A percentile compares a stretch with the other conserved stretches of the same genome.
phyloP scores from a whole-genome alignment of 2,113 vertebrate genomes.

The Irena cyanogastra region DNA sequence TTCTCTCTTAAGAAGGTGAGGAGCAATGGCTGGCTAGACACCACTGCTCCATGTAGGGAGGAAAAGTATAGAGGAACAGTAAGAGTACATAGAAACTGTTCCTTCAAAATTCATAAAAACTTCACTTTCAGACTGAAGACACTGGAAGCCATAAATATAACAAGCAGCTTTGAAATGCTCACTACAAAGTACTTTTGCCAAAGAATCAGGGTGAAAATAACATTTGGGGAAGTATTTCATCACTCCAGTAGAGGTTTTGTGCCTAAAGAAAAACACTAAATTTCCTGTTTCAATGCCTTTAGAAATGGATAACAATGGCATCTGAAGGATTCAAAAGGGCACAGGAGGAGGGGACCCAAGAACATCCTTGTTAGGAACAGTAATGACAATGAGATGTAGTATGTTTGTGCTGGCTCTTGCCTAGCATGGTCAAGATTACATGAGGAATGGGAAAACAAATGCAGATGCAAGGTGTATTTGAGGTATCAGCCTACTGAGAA shows the following conservation, averaged over 20 bases:
- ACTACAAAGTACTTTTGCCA: not conserved
- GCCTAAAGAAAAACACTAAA: not conserved
- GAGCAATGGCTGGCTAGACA: not conserved
- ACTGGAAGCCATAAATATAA: not conserved
- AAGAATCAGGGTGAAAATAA: not conserved
- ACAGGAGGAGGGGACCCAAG: not conserved
- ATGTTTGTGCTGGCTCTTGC: not conserved
- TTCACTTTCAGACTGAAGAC: not conserved
- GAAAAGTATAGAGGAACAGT: not conserved
- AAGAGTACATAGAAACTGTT: not conserved
- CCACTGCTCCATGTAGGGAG: not conserved
- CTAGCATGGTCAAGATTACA: not conserved
- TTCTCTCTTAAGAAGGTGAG: not conserved
- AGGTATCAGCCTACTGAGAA: not conserved
- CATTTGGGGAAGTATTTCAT: not conserved
- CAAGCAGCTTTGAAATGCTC: not conserved
- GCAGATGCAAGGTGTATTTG: not conserved
- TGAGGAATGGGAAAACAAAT: not conserved
- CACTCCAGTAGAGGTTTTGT: not conserved
- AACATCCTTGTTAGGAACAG: not conserved
- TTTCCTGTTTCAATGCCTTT: not conserved
- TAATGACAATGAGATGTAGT: not conserved
- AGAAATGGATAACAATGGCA: not conserved
- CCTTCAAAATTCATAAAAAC: not conserved
- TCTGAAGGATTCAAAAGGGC: not conserved